A percentile compares a stretch with the other conserved stretches of the same genome.
Conservation (phyloP, 2,888 invertebrate species). For the Hirtodrosophila cameraria region DNA sequence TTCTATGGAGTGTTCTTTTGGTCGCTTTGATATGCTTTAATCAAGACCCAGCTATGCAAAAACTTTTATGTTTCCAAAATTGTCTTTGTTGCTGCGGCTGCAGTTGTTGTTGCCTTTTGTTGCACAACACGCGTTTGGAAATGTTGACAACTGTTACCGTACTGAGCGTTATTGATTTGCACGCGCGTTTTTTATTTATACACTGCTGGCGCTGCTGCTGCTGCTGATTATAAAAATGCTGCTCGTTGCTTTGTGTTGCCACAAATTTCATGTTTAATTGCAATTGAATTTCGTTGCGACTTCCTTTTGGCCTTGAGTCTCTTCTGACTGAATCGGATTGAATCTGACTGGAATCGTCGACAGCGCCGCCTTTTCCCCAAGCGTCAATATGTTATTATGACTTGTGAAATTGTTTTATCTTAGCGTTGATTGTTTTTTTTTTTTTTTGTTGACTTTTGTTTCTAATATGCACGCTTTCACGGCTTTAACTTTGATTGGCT, state of each 20-base stretch:
- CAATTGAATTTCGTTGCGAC: slow-evolving; percentile 62
- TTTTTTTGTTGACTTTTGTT: slow-evolving; percentile 9
- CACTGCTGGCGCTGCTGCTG: slow-evolving; percentile 55
- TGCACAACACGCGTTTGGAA: slow-evolving; percentile 59
- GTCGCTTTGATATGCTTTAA: slow-evolving; percentile 47
- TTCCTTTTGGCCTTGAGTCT: slow-evolving; percentile 64
- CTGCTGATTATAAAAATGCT: slow-evolving; percentile 68
- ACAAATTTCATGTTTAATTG: slow-evolving; percentile 84
- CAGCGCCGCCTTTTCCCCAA: slow-evolving; percentile 46
- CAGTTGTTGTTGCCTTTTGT: slow-evolving; percentile 54
- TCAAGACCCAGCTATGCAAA: slow-evolving; percentile 84
- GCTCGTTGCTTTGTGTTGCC: slow-evolving; percentile 77
- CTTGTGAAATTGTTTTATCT: slow-evolving; percentile 60
- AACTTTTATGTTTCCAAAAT: slow-evolving; percentile 83
- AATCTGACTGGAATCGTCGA: too few relatives aligned
- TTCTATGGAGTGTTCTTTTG: slow-evolving; percentile 8
- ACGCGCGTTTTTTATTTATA: slow-evolving; percentile 67
- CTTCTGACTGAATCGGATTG: slow-evolving; percentile 41
- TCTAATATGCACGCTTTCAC: slow-evolving; percentile 29
- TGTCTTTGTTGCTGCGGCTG: slow-evolving; percentile 61
- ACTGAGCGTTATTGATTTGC: slow-evolving; percentile 61
- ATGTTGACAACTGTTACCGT: slow-evolving; percentile 56
- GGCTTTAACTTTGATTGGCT: slow-evolving; percentile 38
- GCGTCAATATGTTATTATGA: slow-evolving; percentile 9
- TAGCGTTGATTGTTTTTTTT: slow-evolving; percentile 3